These are phyloP conservation scores for Turritopsis rubra DNA, from an alignment of 30 jellyfish, hydroid and myxozoan species.

Conservation along the genomic window DNA sequence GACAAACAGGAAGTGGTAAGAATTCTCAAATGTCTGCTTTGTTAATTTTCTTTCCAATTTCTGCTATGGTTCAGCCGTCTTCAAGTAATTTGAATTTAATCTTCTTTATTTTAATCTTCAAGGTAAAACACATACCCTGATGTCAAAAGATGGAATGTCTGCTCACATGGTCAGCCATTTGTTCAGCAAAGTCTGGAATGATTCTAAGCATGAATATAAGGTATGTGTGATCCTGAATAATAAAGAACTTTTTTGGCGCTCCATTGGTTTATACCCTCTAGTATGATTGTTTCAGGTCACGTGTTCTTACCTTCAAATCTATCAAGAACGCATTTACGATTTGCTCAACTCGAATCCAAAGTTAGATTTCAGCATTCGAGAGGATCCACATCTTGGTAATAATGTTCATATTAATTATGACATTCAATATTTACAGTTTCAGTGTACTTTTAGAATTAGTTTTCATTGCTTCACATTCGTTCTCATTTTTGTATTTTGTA, in stretches of 20 bases:
- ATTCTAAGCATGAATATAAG: conserved; percentile 39
- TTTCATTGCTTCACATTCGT: too few species aligned
- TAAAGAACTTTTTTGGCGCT: neutral
- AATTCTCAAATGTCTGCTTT: neutral
- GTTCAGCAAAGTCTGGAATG: conserved; percentile 41
- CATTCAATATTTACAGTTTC: too few species aligned
- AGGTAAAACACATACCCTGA: conserved; percentile 72
- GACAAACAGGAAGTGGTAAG: conserved; percentile 83
- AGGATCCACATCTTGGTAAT: conserved; percentile 48
- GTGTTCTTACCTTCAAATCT: conserved; percentile 62
- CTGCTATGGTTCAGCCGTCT: too few species aligned
- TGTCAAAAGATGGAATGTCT: conserved; percentile 69
- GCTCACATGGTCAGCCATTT: conserved; percentile 42
- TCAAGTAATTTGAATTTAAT: too few species aligned
- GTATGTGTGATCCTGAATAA: conserved; percentile 24
- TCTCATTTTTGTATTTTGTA: neutral
- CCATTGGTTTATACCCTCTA: neutral
- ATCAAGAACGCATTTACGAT: conserved; percentile 63
- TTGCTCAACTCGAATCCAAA: conserved; percentile 44
- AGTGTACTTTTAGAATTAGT: too few species aligned
- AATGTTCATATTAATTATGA: too few species aligned
- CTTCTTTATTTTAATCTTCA: neutral
- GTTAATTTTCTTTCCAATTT: too few species aligned
- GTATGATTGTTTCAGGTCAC: conserved; percentile 31
- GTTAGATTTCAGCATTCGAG: conserved; percentile 42